Conservation (phyloP, 2,113 vertebrate species). For the Catharus minimus region DNA sequence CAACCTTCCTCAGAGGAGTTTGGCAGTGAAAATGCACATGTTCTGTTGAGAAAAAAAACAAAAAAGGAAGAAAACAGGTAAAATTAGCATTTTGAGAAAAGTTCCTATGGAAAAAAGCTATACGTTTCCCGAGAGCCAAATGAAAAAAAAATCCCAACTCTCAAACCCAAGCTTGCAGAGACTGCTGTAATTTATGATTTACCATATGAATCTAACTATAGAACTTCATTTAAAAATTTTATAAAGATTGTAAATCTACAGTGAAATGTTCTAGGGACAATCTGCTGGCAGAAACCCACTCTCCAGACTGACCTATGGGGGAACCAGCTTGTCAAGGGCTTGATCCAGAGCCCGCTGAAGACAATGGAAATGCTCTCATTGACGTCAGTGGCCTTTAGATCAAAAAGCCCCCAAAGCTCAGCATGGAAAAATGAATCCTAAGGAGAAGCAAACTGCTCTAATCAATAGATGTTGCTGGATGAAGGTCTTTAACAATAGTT, state of each 20-base stretch:
- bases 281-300: slow-evolving; percentile 45
- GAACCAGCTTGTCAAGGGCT: slow-evolving; percentile 35
- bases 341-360: slow-evolving; percentile 32
- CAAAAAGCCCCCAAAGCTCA: slow-evolving; percentile 52
- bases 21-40: not conserved
- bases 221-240: slow-evolving; percentile 63
- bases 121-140: not conserved
- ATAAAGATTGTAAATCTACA: slow-evolving; percentile 61
- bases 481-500: slow-evolving; percentile 36
- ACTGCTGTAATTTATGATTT: slow-evolving; percentile 59
- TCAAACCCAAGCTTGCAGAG: slow-evolving; percentile 17
- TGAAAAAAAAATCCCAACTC: not conserved
- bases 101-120: slow-evolving; percentile 23
- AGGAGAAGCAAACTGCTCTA: slow-evolving; percentile 39
- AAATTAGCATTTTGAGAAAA: slow-evolving; percentile 47
- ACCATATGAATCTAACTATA: slow-evolving; percentile 66
- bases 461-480: slow-evolving; percentile 36
- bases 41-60: not conserved
- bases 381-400: slow-evolving; percentile 61
- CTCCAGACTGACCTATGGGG: slow-evolving; percentile 50
- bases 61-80: slow-evolving; percentile 33
- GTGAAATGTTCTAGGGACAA: slow-evolving; percentile 51
- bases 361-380: slow-evolving; percentile 50
- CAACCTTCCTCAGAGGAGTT: slow-evolving; percentile 36
- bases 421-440: slow-evolving; percentile 31